These are phyloP conservation scores for Poeciliopsis turneri DNA, from an alignment of 2,797 vertebrate species.

Conservation along the genomic window DNA sequence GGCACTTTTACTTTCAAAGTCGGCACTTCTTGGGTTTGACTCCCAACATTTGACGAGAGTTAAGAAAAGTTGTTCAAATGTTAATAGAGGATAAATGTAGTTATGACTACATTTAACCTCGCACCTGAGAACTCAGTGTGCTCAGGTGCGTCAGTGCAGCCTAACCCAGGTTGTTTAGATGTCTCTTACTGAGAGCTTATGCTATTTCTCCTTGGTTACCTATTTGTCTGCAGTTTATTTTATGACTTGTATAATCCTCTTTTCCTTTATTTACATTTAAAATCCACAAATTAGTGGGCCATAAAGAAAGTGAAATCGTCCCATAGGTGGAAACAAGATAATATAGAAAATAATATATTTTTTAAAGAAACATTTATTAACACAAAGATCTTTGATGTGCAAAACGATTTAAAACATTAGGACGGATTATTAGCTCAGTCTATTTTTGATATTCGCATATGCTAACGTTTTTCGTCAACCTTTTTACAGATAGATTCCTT, in stretches of 20 bases:
- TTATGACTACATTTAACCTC: no score
- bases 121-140: no score
- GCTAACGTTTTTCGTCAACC: background rate
- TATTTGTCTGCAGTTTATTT: background rate
- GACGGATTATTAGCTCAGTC: background rate
- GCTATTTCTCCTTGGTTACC: background rate
- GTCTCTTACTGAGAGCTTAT: background rate
- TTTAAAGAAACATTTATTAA: background rate
- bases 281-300: background rate
- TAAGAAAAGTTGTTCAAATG: no score
- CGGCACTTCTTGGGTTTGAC: background rate
- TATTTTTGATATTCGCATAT: no score
- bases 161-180: background rate
- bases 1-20: background rate
- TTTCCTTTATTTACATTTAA: background rate
- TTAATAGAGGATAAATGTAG: no score
- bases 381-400: background rate
- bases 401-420: background rate
- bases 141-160: no score
- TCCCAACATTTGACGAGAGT: no score
- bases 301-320: background rate
- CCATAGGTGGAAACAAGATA: background rate
- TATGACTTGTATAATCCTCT: background rate
- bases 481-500: background rate
- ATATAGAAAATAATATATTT: background rate